phyloP scores from a whole-genome alignment of 2,888 invertebrate genomes.

The Hirtodrosophila trivittata region DNA sequence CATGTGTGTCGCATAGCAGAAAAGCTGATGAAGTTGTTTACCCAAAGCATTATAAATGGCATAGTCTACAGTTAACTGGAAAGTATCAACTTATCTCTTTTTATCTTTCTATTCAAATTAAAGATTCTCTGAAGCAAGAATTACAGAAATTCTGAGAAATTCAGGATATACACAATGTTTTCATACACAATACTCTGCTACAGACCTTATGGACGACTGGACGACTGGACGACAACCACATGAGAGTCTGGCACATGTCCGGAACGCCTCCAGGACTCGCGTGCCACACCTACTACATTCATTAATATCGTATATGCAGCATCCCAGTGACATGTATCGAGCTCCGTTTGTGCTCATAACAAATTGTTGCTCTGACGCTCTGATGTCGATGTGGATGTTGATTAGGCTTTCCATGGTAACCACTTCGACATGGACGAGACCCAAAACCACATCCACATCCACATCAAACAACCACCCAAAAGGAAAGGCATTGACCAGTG shows the following conservation, averaged over 20 bases:
- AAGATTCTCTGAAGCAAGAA: no score
- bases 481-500: slow-evolving; percentile 36
- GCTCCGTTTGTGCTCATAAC: slow-evolving; percentile 54
- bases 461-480: slow-evolving; percentile 40
- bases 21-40: not conserved
- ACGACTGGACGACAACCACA: slow-evolving; percentile 31
- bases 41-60: not conserved
- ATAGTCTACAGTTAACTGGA: not conserved
- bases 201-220: slow-evolving; percentile 7
- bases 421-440: slow-evolving; percentile 12
- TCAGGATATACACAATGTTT: no score
- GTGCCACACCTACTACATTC: slow-evolving; percentile 62
- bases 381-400: slow-evolving; percentile 42
- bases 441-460: slow-evolving; percentile 3
- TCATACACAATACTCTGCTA: not conserved
- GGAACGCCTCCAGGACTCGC: slow-evolving; percentile 34
- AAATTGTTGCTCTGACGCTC: slow-evolving; percentile 58
- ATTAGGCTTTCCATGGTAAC: slow-evolving; percentile 66
- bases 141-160: no score
- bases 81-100: no score
- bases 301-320: slow-evolving; percentile 54
- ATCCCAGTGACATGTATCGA: slow-evolving; percentile 50
- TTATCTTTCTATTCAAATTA: no score
- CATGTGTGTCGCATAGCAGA: not conserved
- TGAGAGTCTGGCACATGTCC: slow-evolving; percentile 38